A percentile compares a stretch with the other conserved stretches of the same genome.
These are phyloP conservation scores for Philopotamus ludificatus DNA, from an alignment of 1,140 invertebrate genomes.

Conservation along the genomic window DNA sequence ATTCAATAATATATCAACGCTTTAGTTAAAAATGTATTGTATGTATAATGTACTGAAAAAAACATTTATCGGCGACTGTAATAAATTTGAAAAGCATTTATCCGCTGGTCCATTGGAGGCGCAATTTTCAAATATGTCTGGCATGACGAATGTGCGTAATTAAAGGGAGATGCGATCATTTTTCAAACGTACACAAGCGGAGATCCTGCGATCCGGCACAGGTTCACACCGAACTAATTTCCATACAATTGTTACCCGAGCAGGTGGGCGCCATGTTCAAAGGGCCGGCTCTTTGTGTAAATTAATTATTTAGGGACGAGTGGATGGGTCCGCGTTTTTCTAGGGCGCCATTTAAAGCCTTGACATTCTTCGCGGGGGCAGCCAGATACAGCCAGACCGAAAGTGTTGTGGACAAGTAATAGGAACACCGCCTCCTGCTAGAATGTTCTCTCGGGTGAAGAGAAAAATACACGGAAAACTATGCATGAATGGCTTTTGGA, in stretches of 20 bases:
- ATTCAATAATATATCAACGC: too few species aligned
- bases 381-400: neutral
- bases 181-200: neutral
- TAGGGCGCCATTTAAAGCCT: neutral
- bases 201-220: neutral
- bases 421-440: too few species aligned
- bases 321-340: neutral
- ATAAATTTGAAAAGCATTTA: too few species aligned
- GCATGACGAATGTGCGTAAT: neutral
- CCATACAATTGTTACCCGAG: neutral
- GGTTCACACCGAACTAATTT: neutral
- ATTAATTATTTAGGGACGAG: neutral
- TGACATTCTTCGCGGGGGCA: neutral
- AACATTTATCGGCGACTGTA: too few species aligned
- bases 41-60: too few species aligned
- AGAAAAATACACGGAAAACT: too few species aligned
- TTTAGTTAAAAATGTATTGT: too few species aligned
- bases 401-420: neutral
- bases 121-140: too few species aligned
- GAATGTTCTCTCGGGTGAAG: too few species aligned
- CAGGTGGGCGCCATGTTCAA: neutral
- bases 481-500: too few species aligned
- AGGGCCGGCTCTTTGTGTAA: neutral
- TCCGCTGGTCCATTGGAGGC: too few species aligned
- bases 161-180: neutral